A percentile compares a stretch with the other conserved stretches of the same genome.
Evolutionary conservation across 1,140 invertebrate genomes (phyloP).

Genomic region (Calliphora vicina): DNA sequence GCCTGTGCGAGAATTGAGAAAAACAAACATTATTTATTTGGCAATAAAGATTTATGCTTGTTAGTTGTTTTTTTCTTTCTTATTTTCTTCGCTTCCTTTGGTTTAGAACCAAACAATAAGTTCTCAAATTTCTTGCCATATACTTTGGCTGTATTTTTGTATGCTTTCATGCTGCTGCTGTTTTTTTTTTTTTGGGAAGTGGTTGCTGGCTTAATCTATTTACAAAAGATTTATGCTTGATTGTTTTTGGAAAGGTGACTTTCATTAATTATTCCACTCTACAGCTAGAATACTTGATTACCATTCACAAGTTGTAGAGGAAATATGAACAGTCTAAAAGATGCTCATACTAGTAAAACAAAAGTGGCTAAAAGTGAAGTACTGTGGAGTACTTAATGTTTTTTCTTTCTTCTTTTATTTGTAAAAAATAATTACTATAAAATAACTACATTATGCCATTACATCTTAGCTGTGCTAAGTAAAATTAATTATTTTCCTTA

Average conservation of each 20-base stretch:
- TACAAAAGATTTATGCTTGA: not conserved
- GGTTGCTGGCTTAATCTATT: not conserved
- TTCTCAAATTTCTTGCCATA: not conserved
- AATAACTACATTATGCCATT: not conserved
- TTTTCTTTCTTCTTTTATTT: not conserved
- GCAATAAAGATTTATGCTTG: constrained; percentile 9
- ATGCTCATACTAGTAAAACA: not conserved
- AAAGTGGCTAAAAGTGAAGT: not conserved
- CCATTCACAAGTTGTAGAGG: not conserved
- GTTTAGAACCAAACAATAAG: not conserved
- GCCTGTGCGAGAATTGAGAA: not conserved
- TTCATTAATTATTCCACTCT: constrained; percentile 6
- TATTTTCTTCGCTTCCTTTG: not conserved
- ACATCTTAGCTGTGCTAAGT: not conserved
- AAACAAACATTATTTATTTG: constrained; percentile 17
- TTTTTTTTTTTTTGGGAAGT: not conserved
- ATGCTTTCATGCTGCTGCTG: too few species aligned
- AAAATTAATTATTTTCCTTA: not conserved
- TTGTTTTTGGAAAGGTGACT: not conserved
- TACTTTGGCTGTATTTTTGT: not conserved
- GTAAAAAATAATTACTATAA: too few species aligned
- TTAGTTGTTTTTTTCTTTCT: not conserved
- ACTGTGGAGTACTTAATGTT: not conserved
- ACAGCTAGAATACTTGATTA: not conserved
- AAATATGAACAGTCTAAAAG: not conserved